Evolutionary conservation across 2,888 invertebrate species (phyloP).

Genomic region (Phrixothrix hirtus): DNA sequence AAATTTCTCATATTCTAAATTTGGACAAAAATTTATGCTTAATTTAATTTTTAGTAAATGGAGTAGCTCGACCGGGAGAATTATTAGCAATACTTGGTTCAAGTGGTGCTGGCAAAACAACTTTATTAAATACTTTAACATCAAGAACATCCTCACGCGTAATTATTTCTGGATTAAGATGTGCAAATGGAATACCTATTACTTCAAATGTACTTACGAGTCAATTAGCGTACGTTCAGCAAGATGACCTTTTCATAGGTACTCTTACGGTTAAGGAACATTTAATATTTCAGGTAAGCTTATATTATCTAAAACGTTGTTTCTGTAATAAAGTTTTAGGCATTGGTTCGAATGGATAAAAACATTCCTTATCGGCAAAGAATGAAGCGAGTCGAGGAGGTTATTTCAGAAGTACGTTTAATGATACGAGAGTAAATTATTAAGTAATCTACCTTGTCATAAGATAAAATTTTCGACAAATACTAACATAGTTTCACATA

Average conservation of each 20-base stretch:
- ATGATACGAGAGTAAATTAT: too few species aligned
- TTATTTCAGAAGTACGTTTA: constrained; percentile 75
- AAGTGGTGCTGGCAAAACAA: constrained; percentile 94
- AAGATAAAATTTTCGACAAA: too few species aligned
- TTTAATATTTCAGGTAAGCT: constrained; percentile 76
- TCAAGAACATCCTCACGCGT: constrained; percentile 75
- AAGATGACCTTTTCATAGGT: constrained; percentile 91
- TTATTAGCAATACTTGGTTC: constrained; percentile 86
- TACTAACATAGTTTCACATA: background rate
- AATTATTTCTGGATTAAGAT: constrained; percentile 63
- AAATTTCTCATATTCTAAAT: too few species aligned
- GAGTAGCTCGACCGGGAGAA: constrained; percentile 84
- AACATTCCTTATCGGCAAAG: constrained; percentile 73
- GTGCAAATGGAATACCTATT: constrained; percentile 77
- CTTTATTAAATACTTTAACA: constrained; percentile 86
- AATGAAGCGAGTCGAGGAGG: constrained; percentile 81
- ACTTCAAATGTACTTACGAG: constrained; percentile 72
- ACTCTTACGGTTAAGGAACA: constrained; percentile 89
- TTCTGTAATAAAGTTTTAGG: constrained; percentile 58
- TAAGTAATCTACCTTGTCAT: too few species aligned
- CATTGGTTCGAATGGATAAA: constrained; percentile 83
- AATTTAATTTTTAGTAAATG: constrained; percentile 73
- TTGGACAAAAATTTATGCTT: too few species aligned
- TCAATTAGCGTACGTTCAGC: constrained; percentile 89
- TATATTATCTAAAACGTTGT: background rate